Evolutionary conservation across 1,140 invertebrate species (phyloP).

Genomic region (Vanessa tameamea): DNA sequence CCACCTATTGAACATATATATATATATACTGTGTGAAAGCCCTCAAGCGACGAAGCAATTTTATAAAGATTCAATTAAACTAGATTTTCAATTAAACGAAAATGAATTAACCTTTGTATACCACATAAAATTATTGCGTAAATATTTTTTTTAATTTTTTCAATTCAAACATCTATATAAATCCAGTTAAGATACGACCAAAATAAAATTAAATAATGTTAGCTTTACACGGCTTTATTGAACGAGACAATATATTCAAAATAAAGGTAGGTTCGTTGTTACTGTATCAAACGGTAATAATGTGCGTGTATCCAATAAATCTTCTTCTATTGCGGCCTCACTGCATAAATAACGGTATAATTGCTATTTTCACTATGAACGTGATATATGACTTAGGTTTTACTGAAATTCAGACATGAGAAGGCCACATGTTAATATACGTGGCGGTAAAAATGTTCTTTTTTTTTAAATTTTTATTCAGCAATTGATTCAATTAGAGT

Average conservation of each 20-base stretch:
- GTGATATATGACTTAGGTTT: constrained; percentile 50
- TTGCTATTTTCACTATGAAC: constrained; percentile 62
- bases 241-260: constrained; percentile 14
- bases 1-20: too few species aligned
- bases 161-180: too few species aligned
- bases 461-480: not conserved
- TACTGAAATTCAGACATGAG: constrained; percentile 45
- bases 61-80: too few species aligned
- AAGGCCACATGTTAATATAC: constrained; percentile 1
- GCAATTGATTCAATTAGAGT: not conserved
- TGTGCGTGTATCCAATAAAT: constrained; percentile 48
- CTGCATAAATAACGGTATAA: constrained; percentile 74
- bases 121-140: too few species aligned
- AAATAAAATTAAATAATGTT: not conserved
- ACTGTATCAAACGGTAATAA: constrained; percentile 41
- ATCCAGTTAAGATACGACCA: too few species aligned
- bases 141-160: too few species aligned
- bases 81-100: too few species aligned
- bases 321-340: constrained; percentile 51
- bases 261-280: constrained; percentile 11
- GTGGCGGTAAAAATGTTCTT: not conserved
- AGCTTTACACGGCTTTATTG: not conserved
- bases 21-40: too few species aligned
- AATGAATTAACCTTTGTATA: too few species aligned
- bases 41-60: too few species aligned